These are phyloP conservation scores for Ornithoptera alexandrae DNA, from an alignment of 2,888 invertebrate genomes.

Conservation along the genomic window DNA sequence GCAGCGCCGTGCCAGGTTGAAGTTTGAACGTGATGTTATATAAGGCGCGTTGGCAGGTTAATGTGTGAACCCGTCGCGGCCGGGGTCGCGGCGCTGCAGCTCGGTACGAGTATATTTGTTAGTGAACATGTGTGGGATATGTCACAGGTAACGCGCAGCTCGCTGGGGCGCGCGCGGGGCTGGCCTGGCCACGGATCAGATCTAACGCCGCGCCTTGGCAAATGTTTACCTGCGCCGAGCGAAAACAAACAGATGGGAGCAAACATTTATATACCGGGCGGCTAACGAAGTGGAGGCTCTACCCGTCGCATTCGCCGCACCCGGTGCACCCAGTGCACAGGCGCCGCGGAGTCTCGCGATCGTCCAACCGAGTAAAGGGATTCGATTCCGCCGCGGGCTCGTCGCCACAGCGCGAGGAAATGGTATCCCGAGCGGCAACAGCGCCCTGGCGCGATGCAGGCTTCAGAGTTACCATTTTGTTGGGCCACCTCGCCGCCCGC, in stretches of 20 bases:
- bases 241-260: slow-evolving; percentile 14
- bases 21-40: too few species aligned
- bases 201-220: slow-evolving; percentile 14
- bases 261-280: slow-evolving; percentile 28
- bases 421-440: too few species aligned
- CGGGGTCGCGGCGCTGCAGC: neutral
- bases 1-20: too few species aligned
- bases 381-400: too few species aligned
- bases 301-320: neutral
- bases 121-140: slow-evolving; percentile 17
- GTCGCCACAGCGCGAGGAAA: too few species aligned
- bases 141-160: slow-evolving; percentile 14
- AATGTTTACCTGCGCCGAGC: slow-evolving; percentile 26
- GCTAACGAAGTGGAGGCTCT: slow-evolving; percentile 40
- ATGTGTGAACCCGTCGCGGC: too few species aligned
- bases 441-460: slow-evolving; percentile 1
- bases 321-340: too few species aligned
- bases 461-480: slow-evolving; percentile 18
- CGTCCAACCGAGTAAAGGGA: too few species aligned
- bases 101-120: slow-evolving; percentile 8
- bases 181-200: slow-evolving; percentile 5
- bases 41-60: too few species aligned
- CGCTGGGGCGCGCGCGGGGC: neutral
- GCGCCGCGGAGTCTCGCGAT: too few species aligned
- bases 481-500: neutral